Base-by-base conservation (phyloP, 1,140 invertebrate species). In the Penaeus vannamei region DNA sequence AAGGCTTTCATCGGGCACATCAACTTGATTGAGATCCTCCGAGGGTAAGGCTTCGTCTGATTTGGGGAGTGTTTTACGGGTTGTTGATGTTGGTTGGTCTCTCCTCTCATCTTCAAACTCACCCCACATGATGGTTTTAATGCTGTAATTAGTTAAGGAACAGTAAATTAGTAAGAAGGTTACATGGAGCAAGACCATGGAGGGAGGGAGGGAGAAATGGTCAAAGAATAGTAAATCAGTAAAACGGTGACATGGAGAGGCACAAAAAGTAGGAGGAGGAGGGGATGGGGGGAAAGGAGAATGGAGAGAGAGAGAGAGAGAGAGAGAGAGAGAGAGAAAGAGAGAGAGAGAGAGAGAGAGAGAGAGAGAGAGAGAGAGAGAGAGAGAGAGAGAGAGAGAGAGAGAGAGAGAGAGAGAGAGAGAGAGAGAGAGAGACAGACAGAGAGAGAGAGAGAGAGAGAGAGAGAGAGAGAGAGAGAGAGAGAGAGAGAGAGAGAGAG, bases 51-150 rank as follows among this genome's bases (percentile, higher is more conserved):
- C 2, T 29, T 42, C 26, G 23, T 23, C 53, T 53, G 36, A 22
- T 66, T 26, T 64, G 4, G 8, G 32, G 42, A 26, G 53, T 61
- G 80, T 62, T 87, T 19, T 22, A 14, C 10, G 53, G 17, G 53
- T 53, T 12, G 17, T 17, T 10, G 53, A 53, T 14, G 0, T 10
- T 53, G 53, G 53, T 53, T 53, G 53, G 10, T 64, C 46, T 42
- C 46, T 20, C n/a, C 80, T 62, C 20, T 79, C 76, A 61, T 76
- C 85, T 81, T 86, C 76, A 82, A 82, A 87, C 53, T 87, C 85
- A 19, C 85, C 85, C 79, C 85, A 82, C 79, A 82, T 87, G 66
- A 72, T 72, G 66, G 66, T 22, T 14, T 72, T 14, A 26, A 72
- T 19, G 32, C 53, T 53, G 53, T 53, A 19, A 72, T 26, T n/a